Evolutionary conservation across 2,888 invertebrate species (phyloP), one percentile per base, ranked within the genome.

Genomic region (Apotomis betuletana): DNA sequence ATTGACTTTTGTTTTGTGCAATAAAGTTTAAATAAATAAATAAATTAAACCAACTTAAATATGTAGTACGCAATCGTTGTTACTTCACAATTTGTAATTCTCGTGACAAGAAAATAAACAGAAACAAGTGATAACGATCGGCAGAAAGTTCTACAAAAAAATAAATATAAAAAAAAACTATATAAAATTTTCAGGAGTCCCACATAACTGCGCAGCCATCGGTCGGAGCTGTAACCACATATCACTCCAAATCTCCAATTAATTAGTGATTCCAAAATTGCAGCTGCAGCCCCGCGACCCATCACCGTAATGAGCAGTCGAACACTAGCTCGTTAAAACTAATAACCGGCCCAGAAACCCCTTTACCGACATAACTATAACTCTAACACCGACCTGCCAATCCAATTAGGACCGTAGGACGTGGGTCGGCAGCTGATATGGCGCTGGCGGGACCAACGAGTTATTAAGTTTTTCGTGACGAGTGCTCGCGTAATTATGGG

Each of bases 291-390:
- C 36, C 3, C 55, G 49, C 13, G 27, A 49, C 57, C 57, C 65
- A 46, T 57, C 57, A 4, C 36, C 54, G 61, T 71, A 71, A 71
- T 71, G 71, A 71, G 67, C 71, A 71, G 67, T 67, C 71, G 67
- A 71, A 71, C 65, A 49, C 71, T 62, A 67, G 55, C 71, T 71
- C 67, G 71, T 71, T 71, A 71, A 71, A 71, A 71, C 67, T 71
- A 71, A 71, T 71, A 71, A 71, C 71, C 67, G 27, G 13, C 52
- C 27, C 27, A 15, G 27, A 12, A 69, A 62, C 55, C 69, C 63
- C 27, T 63, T 69, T 27, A 46, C 64, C 44, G 12, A 13, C 46
- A 5, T 36, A 52, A 60, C 41, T 65, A 51, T 55, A 54, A 55
- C 59, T 52, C 55, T 65, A 70, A 59, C 51, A 52, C 44, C 36